Conservation (phyloP, 2,888 invertebrate genomes). For the Coenonympha arcania region DNA sequence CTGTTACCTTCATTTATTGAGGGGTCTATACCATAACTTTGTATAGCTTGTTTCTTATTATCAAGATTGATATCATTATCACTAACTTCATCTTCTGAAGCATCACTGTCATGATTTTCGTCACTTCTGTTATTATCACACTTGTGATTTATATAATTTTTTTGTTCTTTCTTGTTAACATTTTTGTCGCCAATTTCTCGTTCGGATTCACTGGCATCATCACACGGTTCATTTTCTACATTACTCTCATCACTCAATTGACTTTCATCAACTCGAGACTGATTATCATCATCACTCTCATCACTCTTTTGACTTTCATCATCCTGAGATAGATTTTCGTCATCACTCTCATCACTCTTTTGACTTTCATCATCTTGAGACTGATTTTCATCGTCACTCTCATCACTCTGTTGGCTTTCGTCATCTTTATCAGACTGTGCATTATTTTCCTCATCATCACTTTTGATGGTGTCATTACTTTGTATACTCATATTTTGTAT, state of each 20-base stretch:
- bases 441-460: conserved; percentile 26
- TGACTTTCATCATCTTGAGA: conserved; percentile 21
- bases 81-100: not conserved
- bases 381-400: too few species aligned
- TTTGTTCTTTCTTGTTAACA: not conserved
- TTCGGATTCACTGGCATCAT: too few species aligned
- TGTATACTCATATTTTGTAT: conserved; percentile 28
- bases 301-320: not conserved
- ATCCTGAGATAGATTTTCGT: not conserved
- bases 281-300: not conserved
- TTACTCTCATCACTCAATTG: too few species aligned
- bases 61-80: not conserved
- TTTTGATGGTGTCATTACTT: conserved; percentile 25
- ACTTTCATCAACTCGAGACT: conserved; percentile 2
- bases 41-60: not conserved
- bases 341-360: conserved; percentile 12
- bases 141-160: not conserved
- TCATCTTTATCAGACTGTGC: conserved; percentile 15
- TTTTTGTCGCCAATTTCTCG: too few species aligned
- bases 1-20: not conserved
- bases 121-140: not conserved
- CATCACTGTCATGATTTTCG: not conserved
- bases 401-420: conserved; percentile 2
- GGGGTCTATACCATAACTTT: not conserved
- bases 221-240: too few species aligned